Base-by-base conservation (phyloP, 2,113 vertebrate species). In the Gymnogyps californianus region DNA sequence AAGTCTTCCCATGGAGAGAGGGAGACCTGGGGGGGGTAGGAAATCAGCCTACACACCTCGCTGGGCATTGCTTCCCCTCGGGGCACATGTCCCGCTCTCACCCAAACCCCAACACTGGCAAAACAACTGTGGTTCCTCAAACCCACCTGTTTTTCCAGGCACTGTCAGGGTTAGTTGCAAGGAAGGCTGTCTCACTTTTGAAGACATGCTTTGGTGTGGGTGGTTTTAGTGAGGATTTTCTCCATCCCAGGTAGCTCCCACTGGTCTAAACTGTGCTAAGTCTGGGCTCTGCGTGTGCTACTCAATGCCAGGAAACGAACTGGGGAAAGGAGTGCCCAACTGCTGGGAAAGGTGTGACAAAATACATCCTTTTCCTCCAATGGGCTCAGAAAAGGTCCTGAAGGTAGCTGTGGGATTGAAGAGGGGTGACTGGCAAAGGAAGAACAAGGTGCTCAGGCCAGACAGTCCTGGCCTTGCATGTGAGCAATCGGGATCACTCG, bases 401-500 rank as follows among this genome's bases (percentile, higher is more conserved):
- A n/a, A 58, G 11, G 61, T 44, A 55, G 26, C 22, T 72, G 52
- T 55, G 52, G 29, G 29, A 40, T 19, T 72, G 49, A 64, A 46
- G 47, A 79, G 7, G 8, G 17, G 17, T 75, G 51, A 61, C 7
- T 0, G 5, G n/a, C 1, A 1, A 86, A 77, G 51, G 55, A 90
- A 64, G 42, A 58, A 40, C 20, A 58, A 90, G 29, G 10, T 51
- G 32, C 21, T 32, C 20, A 24, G 44, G 34, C 34, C 29, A 40
- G 36, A 42, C 25, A 59, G 17, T 59, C 32, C 71, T 69, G 59
- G 4, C 6, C 44, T 64, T 76, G 22, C 20, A 22, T 17, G 14
- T 20, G 34, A 55, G 13, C 51, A 59, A 0, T 20, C 0, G 1
- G 44, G 15, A 51, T 64, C 3, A 0, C 29, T 55, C 22, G 55